Evolutionary conservation across 2,797 vertebrate species (phyloP).

Genomic region (Eulemur coronatus): DNA sequence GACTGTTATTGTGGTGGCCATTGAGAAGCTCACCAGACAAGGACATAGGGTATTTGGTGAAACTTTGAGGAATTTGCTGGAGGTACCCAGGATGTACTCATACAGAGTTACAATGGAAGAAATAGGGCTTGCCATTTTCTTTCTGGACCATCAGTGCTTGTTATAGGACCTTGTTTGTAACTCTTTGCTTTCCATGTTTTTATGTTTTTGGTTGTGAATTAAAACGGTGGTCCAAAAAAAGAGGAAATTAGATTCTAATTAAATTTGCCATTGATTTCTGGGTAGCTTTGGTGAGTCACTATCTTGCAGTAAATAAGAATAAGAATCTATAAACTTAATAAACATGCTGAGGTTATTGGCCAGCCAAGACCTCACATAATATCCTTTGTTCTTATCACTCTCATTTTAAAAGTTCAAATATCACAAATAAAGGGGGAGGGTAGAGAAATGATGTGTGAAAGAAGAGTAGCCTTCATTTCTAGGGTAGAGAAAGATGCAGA

Average conservation of each 20-base stretch:
- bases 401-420: conserved; percentile 37
- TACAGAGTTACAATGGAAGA: neutral
- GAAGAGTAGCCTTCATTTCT: conserved; percentile 16
- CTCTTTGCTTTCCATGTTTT: neutral
- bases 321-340: conserved; percentile 53
- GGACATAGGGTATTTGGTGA: neutral
- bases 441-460: conserved; percentile 20
- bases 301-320: conserved; percentile 27
- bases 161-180: neutral
- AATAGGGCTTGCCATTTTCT: neutral
- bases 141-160: neutral
- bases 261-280: conserved; percentile 55
- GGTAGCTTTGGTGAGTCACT: conserved; percentile 8
- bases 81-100: neutral
- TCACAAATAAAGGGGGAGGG: neutral
- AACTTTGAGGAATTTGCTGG: neutral
- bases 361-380: neutral
- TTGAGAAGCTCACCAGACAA: neutral
- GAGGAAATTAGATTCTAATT: conserved; percentile 22
- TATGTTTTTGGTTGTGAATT: conserved; percentile 20
- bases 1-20: neutral
- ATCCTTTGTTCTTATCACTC: neutral
- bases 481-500: neutral
- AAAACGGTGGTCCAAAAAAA: conserved; percentile 41
- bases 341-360: neutral